Evolutionary conservation across 2,113 vertebrate species (phyloP).

Genomic region (Melozone crissalis): DNA sequence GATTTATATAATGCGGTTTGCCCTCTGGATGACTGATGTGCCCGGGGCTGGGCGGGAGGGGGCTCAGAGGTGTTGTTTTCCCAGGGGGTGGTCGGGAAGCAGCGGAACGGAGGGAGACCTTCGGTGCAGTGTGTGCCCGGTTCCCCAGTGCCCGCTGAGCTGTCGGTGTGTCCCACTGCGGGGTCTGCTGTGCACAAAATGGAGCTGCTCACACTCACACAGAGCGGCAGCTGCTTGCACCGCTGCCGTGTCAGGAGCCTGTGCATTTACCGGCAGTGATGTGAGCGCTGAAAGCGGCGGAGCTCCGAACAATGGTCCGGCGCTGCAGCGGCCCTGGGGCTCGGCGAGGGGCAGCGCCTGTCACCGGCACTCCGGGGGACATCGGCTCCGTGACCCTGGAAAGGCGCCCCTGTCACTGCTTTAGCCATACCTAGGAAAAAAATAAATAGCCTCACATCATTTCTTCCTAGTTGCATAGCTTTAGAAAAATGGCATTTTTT

Average conservation of each 20-base stretch:
- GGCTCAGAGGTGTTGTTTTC: fast-evolving
- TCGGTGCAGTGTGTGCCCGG: fast-evolving
- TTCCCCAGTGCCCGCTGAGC: background rate
- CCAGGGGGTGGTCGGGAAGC: background rate
- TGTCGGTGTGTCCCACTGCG: background rate
- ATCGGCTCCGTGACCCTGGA: fast-evolving
- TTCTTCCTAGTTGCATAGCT: background rate
- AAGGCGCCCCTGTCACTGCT: fast-evolving
- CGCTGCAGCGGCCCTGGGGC: background rate
- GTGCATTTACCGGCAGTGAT: fast-evolving
- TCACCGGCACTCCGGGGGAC: background rate
- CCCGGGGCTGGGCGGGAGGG: background rate
- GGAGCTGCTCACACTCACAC: background rate
- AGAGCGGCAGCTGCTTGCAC: background rate
- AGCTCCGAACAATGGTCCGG: background rate
- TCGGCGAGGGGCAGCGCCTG: background rate
- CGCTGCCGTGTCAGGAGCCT: background rate
- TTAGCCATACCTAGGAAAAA: background rate
- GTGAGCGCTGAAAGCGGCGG: background rate
- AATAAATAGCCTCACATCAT: fast-evolving
- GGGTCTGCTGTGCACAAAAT: background rate
- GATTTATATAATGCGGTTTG: background rate
- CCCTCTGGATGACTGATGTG: background rate
- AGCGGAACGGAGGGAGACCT: fast-evolving
- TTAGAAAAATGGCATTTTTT: background rate